Evolutionary conservation across 2,888 invertebrate genomes (phyloP).

Genomic region (Orchestes rusci): DNA sequence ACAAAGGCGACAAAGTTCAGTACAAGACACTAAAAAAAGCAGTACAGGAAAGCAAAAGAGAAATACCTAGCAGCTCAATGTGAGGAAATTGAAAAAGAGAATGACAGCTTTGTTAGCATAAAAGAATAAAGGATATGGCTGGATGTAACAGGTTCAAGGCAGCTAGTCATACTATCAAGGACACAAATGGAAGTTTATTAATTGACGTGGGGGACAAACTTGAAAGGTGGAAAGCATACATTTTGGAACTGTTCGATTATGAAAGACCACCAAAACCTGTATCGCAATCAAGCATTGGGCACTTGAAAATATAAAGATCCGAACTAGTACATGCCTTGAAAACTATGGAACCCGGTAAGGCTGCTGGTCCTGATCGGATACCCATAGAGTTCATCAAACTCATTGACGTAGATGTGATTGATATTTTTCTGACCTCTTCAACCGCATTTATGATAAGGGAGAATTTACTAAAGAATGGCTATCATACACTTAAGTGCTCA

Average conservation of each 20-base stretch:
- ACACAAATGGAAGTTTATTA: not conserved
- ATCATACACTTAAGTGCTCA: constrained; percentile 2
- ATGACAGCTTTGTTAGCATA: not conserved
- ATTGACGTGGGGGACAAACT: not conserved
- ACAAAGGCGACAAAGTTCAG: not conserved
- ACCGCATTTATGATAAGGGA: not conserved
- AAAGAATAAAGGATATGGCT: constrained; percentile 1
- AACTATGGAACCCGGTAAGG: not conserved
- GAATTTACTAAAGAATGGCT: constrained; percentile 1
- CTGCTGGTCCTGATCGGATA: constrained; percentile 3
- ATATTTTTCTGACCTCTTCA: not conserved
- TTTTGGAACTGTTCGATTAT: not conserved
- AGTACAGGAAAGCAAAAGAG: not conserved
- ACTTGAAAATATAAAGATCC: constrained; percentile 3
- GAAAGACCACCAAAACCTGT: not conserved
- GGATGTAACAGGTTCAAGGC: not conserved
- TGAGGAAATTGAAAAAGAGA: not conserved
- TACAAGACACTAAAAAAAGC: not conserved
- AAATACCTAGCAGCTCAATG: not conserved
- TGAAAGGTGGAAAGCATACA: constrained; percentile 3
- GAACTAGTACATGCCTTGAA: constrained; percentile 1
- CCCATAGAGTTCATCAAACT: constrained; percentile 1
- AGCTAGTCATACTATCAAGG: constrained; percentile 3
- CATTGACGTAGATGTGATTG: not conserved
- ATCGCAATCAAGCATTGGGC: not conserved